A percentile compares a stretch with the other conserved stretches of the same genome.
Evolutionary conservation across 2,888 invertebrate species (phyloP).

Genomic region (Agrilus biguttatus): DNA sequence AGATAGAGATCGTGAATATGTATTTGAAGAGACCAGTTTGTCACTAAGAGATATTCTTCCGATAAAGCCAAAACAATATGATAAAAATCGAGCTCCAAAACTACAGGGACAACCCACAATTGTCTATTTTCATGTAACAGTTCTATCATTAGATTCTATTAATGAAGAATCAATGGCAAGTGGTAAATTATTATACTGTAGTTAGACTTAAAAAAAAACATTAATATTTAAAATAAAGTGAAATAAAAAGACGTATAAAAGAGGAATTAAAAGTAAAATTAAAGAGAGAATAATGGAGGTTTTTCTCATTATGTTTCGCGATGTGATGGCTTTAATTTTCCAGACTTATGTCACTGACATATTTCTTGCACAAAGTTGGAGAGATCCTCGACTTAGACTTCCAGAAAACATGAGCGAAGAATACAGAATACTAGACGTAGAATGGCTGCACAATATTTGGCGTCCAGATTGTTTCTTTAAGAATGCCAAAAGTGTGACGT

Average conservation of each 20-base stretch:
- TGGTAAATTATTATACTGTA: not conserved
- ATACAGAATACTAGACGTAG: slow-evolving; percentile 77
- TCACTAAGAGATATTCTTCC: slow-evolving; percentile 77
- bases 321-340: not conserved
- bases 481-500: slow-evolving; percentile 83
- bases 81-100: slow-evolving; percentile 82
- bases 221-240: too few species aligned
- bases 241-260: not conserved
- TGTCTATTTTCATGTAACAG: slow-evolving; percentile 84
- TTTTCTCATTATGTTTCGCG: not conserved
- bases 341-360: slow-evolving; percentile 89
- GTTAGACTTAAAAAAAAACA: too few species aligned
- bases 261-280: not conserved
- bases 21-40: slow-evolving; percentile 43
- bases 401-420: slow-evolving; percentile 92
- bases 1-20: slow-evolving; percentile 15
- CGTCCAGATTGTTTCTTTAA: slow-evolving; percentile 88
- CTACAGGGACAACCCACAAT: slow-evolving; percentile 72
- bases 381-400: slow-evolving; percentile 72
- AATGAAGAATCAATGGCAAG: slow-evolving; percentile 88
- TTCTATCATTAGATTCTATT: slow-evolving; percentile 82
- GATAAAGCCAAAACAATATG: slow-evolving; percentile 70
- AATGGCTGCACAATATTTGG: slow-evolving; percentile 85
- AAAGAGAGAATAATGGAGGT: slow-evolving; percentile 1
- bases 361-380: slow-evolving; percentile 85